phyloP scores from a whole-genome alignment of 2,888 invertebrate genomes.

The Spodoptera exigua region DNA sequence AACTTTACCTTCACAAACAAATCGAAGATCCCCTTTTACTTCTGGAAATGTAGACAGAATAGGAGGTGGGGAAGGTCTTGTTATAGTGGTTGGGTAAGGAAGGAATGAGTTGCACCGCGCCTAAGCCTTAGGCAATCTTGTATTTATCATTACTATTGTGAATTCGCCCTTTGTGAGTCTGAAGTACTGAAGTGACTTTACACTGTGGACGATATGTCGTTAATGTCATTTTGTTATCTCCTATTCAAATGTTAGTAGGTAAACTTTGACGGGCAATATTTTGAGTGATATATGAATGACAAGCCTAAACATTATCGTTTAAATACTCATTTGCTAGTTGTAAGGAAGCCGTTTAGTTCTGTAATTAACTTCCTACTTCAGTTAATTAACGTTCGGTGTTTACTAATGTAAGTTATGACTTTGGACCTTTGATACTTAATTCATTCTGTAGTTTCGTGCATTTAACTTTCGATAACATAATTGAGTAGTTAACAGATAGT shows the following conservation, averaged over 20 bases:
- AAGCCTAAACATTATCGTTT: conserved; percentile 29
- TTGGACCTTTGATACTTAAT: neutral
- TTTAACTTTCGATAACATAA: neutral
- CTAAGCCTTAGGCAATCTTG: conserved; percentile 79
- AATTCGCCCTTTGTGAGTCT: conserved; percentile 73
- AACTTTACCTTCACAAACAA: conserved; percentile 66
- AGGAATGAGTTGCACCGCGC: conserved; percentile 72
- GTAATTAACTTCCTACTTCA: conserved; percentile 19
- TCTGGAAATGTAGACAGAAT: conserved; percentile 38
- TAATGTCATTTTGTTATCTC: conserved; percentile 68
- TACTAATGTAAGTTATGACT: conserved; percentile 16
- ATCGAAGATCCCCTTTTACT: conserved; percentile 45
- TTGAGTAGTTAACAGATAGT: no score
- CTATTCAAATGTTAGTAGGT: conserved; percentile 54
- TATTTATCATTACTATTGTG: conserved; percentile 84
- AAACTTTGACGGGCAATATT: conserved; percentile 53
- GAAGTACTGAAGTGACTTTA: conserved; percentile 71
- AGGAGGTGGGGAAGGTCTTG: conserved; percentile 63
- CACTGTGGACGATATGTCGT: conserved; percentile 69
- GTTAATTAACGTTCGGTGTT: conserved; percentile 24
- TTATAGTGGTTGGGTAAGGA: conserved; percentile 62
- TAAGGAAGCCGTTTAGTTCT: conserved; percentile 2
- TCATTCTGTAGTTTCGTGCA: neutral
- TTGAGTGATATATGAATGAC: conserved; percentile 47
- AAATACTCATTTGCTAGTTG: conserved; percentile 18